phyloP scores from a whole-genome alignment of 2,113 vertebrate genomes.

The Butastur rufipennis region DNA sequence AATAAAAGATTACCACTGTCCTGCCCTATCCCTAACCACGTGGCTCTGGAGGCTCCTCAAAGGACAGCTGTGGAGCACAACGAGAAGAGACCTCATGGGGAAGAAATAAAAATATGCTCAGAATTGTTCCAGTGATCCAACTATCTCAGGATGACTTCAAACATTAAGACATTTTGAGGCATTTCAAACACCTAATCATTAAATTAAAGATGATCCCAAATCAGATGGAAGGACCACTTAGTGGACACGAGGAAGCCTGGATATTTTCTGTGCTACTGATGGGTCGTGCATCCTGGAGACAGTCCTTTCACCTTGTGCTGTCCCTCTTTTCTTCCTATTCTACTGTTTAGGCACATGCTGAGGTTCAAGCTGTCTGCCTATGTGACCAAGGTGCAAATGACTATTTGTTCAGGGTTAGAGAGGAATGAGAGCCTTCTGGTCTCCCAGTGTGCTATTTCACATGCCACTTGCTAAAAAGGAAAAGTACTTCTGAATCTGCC shows the following conservation, averaged over 20 bases:
- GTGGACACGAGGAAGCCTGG: neutral
- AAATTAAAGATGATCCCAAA: neutral
- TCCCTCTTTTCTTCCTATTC: neutral
- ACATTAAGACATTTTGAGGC: neutral
- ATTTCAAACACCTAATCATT: neutral
- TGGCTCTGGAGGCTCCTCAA: neutral
- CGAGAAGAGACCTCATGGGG: neutral
- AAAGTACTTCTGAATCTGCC: neutral
- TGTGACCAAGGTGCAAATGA: neutral
- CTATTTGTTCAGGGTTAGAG: neutral
- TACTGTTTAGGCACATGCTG: neutral
- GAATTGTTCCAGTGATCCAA: neutral
- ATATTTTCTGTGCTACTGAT: neutral
- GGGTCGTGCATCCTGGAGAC: fast-evolving
- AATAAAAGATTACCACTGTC: neutral
- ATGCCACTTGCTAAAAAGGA: neutral
- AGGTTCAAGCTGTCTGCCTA: neutral
- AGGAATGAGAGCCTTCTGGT: neutral
- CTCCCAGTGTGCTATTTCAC: neutral
- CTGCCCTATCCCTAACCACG: neutral
- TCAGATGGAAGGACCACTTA: neutral
- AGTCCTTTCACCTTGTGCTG: neutral
- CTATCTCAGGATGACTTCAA: neutral
- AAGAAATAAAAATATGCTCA: neutral
- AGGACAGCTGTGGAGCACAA: neutral